Evolutionary conservation across 2,888 invertebrate genomes (phyloP).

Genomic region (Lucinisca nassula): DNA sequence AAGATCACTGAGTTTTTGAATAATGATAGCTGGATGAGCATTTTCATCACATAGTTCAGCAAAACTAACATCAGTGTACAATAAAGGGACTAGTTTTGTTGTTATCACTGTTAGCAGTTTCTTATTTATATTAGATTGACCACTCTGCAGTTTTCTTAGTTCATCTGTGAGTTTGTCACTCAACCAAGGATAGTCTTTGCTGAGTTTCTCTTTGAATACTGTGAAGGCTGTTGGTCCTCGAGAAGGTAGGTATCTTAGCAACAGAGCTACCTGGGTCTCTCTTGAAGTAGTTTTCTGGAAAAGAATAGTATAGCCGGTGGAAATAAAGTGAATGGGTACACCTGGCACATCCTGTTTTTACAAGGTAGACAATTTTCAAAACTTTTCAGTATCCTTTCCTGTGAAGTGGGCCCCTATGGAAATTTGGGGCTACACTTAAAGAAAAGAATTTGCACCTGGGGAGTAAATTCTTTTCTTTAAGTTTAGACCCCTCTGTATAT

Average conservation of each 20-base stretch:
- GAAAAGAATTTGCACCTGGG: no score
- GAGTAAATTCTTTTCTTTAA: no score
- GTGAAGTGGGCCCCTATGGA: no score
- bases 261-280: slow-evolving; percentile 73
- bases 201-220: slow-evolving; percentile 76
- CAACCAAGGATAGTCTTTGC: slow-evolving; percentile 79
- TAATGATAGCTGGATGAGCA: slow-evolving; percentile 60
- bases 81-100: slow-evolving; percentile 55
- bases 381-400: background rate
- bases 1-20: slow-evolving; percentile 62
- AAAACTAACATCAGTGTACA: slow-evolving; percentile 34
- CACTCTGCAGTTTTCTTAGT: slow-evolving; percentile 61
- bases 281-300: slow-evolving; percentile 70
- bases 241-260: slow-evolving; percentile 76
- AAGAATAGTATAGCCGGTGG: background rate
- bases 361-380: background rate
- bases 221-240: slow-evolving; percentile 78
- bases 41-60: slow-evolving; percentile 52
- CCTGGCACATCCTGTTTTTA: background rate
- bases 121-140: slow-evolving; percentile 59
- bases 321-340: background rate
- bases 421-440: no score
- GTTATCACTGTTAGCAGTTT: slow-evolving; percentile 51
- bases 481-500: no score
- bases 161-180: slow-evolving; percentile 71